Evolutionary conservation across 2,888 invertebrate genomes (phyloP).

Genomic region (Byasa hedistus): DNA sequence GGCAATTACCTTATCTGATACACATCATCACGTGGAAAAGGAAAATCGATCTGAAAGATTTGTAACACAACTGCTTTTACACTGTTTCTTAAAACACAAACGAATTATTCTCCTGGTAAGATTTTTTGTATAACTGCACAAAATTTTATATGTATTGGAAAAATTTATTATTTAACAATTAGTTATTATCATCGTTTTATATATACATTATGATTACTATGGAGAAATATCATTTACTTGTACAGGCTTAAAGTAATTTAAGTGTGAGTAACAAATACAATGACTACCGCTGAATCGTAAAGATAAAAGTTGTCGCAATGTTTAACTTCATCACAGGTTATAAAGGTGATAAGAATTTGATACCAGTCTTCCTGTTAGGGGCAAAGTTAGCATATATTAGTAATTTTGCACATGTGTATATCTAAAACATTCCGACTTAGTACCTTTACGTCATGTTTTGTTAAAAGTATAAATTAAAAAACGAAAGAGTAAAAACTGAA

Average conservation of each 20-base stretch:
- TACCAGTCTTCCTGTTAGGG: not conserved
- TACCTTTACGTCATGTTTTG: not conserved
- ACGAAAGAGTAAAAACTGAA: no score
- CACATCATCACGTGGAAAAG: not conserved
- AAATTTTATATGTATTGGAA: no score
- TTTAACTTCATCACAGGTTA: slow-evolving; percentile 1
- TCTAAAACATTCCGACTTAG: not conserved
- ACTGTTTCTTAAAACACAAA: not conserved
- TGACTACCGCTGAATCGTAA: slow-evolving; percentile 6
- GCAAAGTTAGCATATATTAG: not conserved
- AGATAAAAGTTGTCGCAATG: slow-evolving; percentile 9
- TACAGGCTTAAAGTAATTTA: slow-evolving; percentile 7
- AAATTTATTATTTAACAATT: no score
- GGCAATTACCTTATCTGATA: slow-evolving; percentile 16
- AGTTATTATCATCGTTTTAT: no score
- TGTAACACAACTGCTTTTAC: not conserved
- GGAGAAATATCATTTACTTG: not conserved
- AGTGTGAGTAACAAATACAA: not conserved
- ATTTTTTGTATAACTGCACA: no score
- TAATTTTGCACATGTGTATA: not conserved
- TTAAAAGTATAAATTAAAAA: not conserved
- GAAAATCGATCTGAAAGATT: slow-evolving; percentile 6
- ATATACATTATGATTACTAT: not conserved
- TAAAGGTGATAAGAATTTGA: slow-evolving; percentile 4
- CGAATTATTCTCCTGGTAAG: no score